phyloP scores from a whole-genome alignment of 2,113 vertebrate species.

The Odocoileus hemionus region DNA sequence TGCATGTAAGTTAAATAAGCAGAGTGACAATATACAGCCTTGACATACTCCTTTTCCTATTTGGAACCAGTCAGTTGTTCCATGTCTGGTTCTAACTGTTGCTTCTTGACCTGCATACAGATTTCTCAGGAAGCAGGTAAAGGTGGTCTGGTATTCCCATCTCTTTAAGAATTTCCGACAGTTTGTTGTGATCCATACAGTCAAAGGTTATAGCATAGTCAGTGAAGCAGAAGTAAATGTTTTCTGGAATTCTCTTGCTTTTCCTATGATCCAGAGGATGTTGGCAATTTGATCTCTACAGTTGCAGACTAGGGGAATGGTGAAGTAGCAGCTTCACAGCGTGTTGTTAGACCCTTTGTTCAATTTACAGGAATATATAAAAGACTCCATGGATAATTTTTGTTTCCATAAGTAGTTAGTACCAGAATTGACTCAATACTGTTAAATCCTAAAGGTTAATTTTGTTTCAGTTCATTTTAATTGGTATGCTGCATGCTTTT shows the following conservation, averaged over 20 bases:
- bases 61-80: not conserved
- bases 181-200: not conserved
- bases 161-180: not conserved
- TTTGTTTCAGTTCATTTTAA: conserved; percentile 31
- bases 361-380: not conserved
- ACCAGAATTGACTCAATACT: not conserved
- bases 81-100: not conserved
- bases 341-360: not conserved
- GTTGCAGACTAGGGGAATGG: not conserved
- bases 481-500: not conserved
- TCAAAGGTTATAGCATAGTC: not conserved
- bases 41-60: not conserved
- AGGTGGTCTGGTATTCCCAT: not conserved
- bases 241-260: not conserved
- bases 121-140: not conserved
- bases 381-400: not conserved
- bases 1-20: not conserved
- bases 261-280: not conserved
- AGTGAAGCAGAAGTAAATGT: not conserved
- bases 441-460: not conserved
- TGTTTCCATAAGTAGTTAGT: not conserved
- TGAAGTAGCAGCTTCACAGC: not conserved
- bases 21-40: not conserved
- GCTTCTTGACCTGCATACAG: not conserved
- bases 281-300: not conserved